Percentiles rank a stretch among this genome's conserved stretches.
phyloP scores from a whole-genome alignment of 2,113 vertebrate species.

The Oncorhynchus keta region DNA sequence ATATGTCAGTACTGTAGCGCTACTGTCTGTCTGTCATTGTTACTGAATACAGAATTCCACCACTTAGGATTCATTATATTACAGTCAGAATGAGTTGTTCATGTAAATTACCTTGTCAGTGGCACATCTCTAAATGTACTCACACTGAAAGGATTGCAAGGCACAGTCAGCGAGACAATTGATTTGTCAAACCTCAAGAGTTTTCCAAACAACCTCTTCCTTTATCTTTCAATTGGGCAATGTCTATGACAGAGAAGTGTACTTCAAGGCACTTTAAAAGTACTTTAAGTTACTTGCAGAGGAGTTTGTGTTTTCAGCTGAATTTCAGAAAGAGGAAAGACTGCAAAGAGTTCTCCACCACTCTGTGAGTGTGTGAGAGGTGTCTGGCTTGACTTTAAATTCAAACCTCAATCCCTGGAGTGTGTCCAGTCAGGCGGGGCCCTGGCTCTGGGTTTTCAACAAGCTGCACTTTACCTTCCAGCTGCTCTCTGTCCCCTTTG shows the following conservation, averaged over 20 bases:
- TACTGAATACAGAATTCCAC: conserved; percentile 22
- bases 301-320: conserved; percentile 39
- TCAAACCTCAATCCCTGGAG: conserved; percentile 27
- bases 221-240: conserved; percentile 8
- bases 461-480: conserved; percentile 71
- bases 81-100: conserved; percentile 38
- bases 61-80: conserved; percentile 2
- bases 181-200: conserved; percentile 45
- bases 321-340: conserved; percentile 10
- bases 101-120: conserved; percentile 49
- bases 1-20: neutral
- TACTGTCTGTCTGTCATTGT: conserved; percentile 22
- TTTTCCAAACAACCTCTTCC: conserved; percentile 33
- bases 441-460: conserved; percentile 23
- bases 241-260: conserved; percentile 35
- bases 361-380: conserved; percentile 27
- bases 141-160: conserved; percentile 41
- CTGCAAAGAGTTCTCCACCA: conserved; percentile 7
- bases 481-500: conserved; percentile 65
- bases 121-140: conserved; percentile 27
- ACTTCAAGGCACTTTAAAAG: conserved; percentile 38
- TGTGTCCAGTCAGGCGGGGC: conserved; percentile 6
- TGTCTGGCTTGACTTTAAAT: conserved; percentile 52
- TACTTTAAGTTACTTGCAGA: conserved; percentile 37
- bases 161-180: conserved; percentile 30